phyloP scores from a whole-genome alignment of 2,797 vertebrate species.

The Melopsittacus undulatus region DNA sequence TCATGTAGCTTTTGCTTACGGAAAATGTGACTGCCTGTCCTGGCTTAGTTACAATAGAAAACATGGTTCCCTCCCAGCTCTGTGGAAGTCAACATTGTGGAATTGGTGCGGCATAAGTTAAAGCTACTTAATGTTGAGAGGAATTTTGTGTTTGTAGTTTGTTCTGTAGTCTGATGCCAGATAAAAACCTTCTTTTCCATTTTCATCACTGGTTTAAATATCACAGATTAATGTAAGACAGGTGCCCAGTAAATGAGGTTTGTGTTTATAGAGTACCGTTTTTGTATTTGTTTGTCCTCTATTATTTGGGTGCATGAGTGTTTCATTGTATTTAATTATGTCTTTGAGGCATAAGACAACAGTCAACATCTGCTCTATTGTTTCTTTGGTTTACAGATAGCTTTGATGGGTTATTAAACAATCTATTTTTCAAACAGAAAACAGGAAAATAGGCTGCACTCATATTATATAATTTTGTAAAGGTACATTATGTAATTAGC shows the following conservation, averaged over 20 bases:
- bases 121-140: neutral
- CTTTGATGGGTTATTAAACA: slow-evolving; percentile 85
- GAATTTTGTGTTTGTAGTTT: neutral
- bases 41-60: neutral
- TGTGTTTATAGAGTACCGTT: slow-evolving; percentile 57
- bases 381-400: slow-evolving; percentile 82
- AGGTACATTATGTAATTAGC: slow-evolving; percentile 78
- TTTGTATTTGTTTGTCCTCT: slow-evolving; percentile 74
- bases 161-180: neutral
- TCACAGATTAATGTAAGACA: slow-evolving; percentile 53
- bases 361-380: slow-evolving; percentile 85
- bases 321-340: slow-evolving; percentile 81
- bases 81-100: neutral
- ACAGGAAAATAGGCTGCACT: slow-evolving; percentile 75
- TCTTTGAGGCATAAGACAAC: slow-evolving; percentile 80
- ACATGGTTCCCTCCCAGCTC: neutral
- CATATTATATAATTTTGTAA: slow-evolving; percentile 73
- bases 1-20: neutral
- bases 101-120: neutral
- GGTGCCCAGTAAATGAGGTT: slow-evolving; percentile 70
- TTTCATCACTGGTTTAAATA: slow-evolving; percentile 32
- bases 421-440: slow-evolving; percentile 81
- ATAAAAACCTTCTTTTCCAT: neutral
- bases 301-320: slow-evolving; percentile 73
- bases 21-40: neutral